Percentiles rank a stretch among this genome's conserved stretches.
phyloP scores from a whole-genome alignment of 2,888 invertebrate genomes.

The Diaperis boleti region DNA sequence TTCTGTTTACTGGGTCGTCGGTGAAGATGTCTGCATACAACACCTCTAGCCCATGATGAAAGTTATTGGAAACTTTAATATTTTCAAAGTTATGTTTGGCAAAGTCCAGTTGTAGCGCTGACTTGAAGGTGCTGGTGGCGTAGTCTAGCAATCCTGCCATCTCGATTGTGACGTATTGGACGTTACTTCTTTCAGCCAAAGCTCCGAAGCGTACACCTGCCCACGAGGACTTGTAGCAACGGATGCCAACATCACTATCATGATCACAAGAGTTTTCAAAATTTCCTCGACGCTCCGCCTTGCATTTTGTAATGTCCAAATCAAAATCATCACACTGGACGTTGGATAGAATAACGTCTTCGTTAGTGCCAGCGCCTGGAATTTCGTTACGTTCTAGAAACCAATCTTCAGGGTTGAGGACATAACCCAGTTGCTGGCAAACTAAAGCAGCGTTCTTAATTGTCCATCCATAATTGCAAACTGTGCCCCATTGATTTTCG shows the following conservation, averaged over 20 bases:
- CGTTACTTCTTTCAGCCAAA: constrained; percentile 85
- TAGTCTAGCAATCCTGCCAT: constrained; percentile 95
- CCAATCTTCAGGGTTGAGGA: constrained; percentile 94
- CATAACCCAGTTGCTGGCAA: constrained; percentile 94
- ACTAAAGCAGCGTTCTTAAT: constrained; percentile 91
- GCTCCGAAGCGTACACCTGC: constrained; percentile 93
- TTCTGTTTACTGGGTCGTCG: constrained; percentile 82
- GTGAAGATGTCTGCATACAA: constrained; percentile 95
- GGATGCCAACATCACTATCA: constrained; percentile 88
- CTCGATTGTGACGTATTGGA: constrained; percentile 90
- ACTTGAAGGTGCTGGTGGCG: constrained; percentile 86
- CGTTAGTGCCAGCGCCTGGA: constrained; percentile 81
- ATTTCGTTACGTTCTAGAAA: constrained; percentile 85
- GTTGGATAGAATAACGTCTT: constrained; percentile 85
- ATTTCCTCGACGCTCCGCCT: constrained; percentile 79
- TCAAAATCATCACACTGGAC: constrained; percentile 93
- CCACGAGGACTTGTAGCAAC: constrained; percentile 94
- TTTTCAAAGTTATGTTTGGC: constrained; percentile 86
- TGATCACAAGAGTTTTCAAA: constrained; percentile 92
- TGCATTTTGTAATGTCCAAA: constrained; percentile 88
- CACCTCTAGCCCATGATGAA: constrained; percentile 93
- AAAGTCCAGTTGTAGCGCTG: constrained; percentile 90
- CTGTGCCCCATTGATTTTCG: constrained; percentile 94
- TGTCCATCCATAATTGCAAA: constrained; percentile 97
- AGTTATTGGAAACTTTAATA: constrained; percentile 84